phyloP scores from a whole-genome alignment of 1,140 invertebrate genomes.

The Goniozus legneri region DNA sequence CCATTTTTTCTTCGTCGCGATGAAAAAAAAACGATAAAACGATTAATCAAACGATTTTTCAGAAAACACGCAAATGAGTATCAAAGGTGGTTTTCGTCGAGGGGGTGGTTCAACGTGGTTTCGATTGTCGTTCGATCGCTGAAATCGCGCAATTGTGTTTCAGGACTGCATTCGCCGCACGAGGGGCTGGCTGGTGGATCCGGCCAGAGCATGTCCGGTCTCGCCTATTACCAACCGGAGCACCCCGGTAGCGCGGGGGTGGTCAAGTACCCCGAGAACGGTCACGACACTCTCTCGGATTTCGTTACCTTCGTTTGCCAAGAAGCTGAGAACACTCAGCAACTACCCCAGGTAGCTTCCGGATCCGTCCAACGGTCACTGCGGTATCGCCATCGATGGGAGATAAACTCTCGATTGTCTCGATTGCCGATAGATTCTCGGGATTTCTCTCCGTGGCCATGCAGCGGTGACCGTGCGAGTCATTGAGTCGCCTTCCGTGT shows the following conservation, averaged over 20 bases:
- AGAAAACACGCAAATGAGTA: conserved; percentile 1
- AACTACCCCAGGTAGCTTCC: conserved; percentile 70
- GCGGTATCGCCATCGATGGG: conserved; percentile 4
- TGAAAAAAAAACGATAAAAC: too few relatives aligned
- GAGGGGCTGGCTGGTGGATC: conserved; percentile 66
- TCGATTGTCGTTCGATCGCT: conserved; percentile 1
- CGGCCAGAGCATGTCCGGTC: conserved; percentile 64
- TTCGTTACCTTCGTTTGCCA: conserved; percentile 96
- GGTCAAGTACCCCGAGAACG: conserved; percentile 77
- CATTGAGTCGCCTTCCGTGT: conserved; percentile 30
- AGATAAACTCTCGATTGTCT: conserved; percentile 5
- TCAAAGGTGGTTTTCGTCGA: conserved; percentile 9
- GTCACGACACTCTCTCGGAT: conserved; percentile 89
- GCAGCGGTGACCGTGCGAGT: conserved; percentile 22
- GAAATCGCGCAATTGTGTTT: conserved; percentile 33
- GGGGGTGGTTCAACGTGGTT: conserved; percentile 41
- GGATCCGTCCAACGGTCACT: conserved; percentile 23
- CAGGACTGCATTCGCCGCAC: conserved; percentile 60
- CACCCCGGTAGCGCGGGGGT: conserved; percentile 60
- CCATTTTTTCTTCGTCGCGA: too few relatives aligned
- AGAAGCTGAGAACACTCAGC: conserved; percentile 80
- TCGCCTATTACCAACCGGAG: conserved; percentile 62
- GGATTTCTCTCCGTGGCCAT: background rate
- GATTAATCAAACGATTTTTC: too few relatives aligned
- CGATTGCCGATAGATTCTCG: too few relatives aligned